These are phyloP conservation scores for Charaxes varanes DNA, from an alignment of 1,140 invertebrate species.

Conservation along the genomic window DNA sequence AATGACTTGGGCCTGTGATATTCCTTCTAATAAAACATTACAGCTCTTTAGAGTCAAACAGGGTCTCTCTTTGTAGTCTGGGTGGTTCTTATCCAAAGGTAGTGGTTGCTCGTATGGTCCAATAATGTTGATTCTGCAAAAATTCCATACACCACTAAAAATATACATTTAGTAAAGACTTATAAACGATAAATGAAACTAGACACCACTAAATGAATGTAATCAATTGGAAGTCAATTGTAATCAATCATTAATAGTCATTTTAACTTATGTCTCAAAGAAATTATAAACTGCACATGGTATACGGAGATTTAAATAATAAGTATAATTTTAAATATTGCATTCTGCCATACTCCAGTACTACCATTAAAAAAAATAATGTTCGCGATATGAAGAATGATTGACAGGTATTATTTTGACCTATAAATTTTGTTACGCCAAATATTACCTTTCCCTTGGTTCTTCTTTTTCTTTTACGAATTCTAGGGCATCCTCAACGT, in stretches of 20 bases:
- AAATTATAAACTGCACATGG: no score
- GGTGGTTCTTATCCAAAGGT: conserved; percentile 74
- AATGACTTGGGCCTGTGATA: conserved; percentile 81
- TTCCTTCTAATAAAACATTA: conserved; percentile 81
- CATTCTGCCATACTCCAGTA: no score
- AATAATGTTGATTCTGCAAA: conserved; percentile 66
- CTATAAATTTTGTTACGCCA: not conserved
- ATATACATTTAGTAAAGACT: not conserved
- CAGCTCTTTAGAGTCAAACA: conserved; percentile 77
- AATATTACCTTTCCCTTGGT: conserved; percentile 32
- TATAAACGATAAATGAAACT: no score
- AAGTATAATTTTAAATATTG: no score
- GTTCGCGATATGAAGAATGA: no score
- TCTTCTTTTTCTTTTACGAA: conserved; percentile 61
- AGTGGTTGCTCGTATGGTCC: conserved; percentile 51
- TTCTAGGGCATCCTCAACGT: conserved; percentile 74
- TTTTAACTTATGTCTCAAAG: no score
- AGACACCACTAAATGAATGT: no score
- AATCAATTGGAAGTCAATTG: no score
- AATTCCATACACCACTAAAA: conserved; percentile 1
- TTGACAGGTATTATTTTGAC: not conserved
- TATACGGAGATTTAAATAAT: no score
- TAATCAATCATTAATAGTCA: no score
- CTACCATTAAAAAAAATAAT: no score
- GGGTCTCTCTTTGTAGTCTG: conserved; percentile 77